Base-by-base conservation (phyloP, 1,140 invertebrate genomes). In the Proctacanthus coquilletti region DNA sequence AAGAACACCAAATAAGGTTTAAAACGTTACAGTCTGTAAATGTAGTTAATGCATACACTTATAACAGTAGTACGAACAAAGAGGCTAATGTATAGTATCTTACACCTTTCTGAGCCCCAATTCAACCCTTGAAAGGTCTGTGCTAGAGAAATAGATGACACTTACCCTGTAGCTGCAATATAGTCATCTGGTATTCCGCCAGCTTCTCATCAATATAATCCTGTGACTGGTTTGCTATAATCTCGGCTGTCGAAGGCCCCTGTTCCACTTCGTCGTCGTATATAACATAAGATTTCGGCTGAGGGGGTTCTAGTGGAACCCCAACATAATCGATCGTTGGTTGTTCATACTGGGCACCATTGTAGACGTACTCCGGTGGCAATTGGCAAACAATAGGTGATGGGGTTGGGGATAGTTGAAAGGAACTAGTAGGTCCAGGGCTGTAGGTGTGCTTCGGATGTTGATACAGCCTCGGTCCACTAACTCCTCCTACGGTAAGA, bases 121-220 rank as follows among this genome's bases (percentile, higher is more conserved):
- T n/a, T n/a, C n/a, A n/a, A n/a, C n/a, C n/a, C n/a, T n/a, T n/a
- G n/a, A n/a, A n/a, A n/a, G n/a, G n/a, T n/a, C n/a, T n/a, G n/a
- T n/a, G n/a, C n/a, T n/a, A n/a, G n/a, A 34, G 19, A 17, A 18
- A 8, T 15, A 4, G 18, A 36, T 15, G 32, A 8, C 9, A 59
- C 74, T 76, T 58, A 89, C 86, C 84, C 75, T 89, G 85, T 42
- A 91, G 67, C 53, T 82, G 74, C 46, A 81, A 79, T 60, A 93
- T 93, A 8, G 86, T 91, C 8, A 83, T 80, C 61, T 91, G 84
- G 55, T 91, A 93, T 63, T 93, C 85, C 5, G 85, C 83, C 50
- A 92, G 71, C 58, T 86, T 86, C 63, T 93, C 87, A 56, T 93
- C 87, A 33, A 93, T 75, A 53, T 91, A 93, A 65, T 92, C 86